Evolutionary conservation across 2,888 invertebrate genomes (phyloP), one percentile per base, ranked within the genome.

Genomic region (Temnothorax ravouxi): DNA sequence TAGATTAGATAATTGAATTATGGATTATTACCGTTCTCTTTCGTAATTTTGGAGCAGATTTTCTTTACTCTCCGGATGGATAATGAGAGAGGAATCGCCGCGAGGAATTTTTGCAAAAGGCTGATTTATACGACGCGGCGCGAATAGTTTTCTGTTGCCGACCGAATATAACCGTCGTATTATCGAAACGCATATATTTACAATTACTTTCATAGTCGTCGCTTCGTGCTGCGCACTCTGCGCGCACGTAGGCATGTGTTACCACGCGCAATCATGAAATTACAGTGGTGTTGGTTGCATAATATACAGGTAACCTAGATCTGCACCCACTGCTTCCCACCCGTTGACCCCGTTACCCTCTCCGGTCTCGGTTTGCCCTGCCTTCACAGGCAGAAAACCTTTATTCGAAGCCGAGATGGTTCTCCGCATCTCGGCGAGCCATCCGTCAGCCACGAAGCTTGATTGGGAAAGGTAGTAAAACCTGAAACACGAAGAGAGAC

Each of bases 281-380:
- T 84, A 85, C 87, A 80, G 56, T 84, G 66, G 89, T 89, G 87
- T 91, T 91, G 91, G 92, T 93, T 93, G 94, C 93, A 93, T 93
- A 93, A 93, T 93, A 92, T 92, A 88, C 92, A 92, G 92, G 92
- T 93, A 93, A 93, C 93, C 94, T 89, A 93, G 92, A 93, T 93
- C 87, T 82, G 88, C 84, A 88, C 87, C 90, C 86, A 89, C 88
- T 87, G 87, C 85, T 91, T 91, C 88, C 92, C 91, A 92, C 91
- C 91, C 87, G 88, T 86, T 91, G 92, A 87, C 91, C 93, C 91
- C 93, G 87, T 93, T 93, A 93, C 91, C 92, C 89, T 80, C 86
- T 67, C 66, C 64, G 86, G 64, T 61, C 66, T 80, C 47, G 13
- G 34, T 38, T 67, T 41, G n/a, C 80, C 81, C 34, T 82, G 72